Conservation (phyloP, 1,140 invertebrate genomes). For the Saccostrea echinata region DNA sequence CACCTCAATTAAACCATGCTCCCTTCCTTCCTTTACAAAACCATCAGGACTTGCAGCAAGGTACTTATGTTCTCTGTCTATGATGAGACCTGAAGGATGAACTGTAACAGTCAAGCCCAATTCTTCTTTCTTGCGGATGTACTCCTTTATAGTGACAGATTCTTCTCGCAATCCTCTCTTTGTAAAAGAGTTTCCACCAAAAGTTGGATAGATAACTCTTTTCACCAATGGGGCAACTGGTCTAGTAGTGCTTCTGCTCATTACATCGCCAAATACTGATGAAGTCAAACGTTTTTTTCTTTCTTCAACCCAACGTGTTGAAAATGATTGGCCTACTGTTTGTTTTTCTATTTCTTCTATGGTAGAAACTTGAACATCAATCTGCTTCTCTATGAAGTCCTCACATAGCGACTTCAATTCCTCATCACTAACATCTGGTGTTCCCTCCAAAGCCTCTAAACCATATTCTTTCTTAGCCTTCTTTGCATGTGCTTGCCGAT, state of each 20-base stretch:
- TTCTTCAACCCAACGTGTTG: background rate
- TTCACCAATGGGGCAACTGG: conserved; percentile 15
- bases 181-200: conserved; percentile 45
- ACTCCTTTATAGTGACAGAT: conserved; percentile 44
- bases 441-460: conserved; percentile 3
- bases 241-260: conserved; percentile 29
- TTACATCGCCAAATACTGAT: conserved; percentile 46
- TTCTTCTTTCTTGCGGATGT: conserved; percentile 18
- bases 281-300: conserved; percentile 43
- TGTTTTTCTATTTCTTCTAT: background rate
- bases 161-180: conserved; percentile 39
- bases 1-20: conserved; percentile 47
- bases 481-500: background rate
- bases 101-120: conserved; percentile 9
- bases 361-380: background rate
- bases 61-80: conserved; percentile 18
- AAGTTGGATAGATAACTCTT: conserved; percentile 20
- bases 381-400: conserved; percentile 3
- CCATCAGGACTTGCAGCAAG: conserved; percentile 46
- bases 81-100: conserved; percentile 9
- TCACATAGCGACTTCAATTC: conserved; percentile 29
- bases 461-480: conserved; percentile 33
- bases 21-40: background rate
- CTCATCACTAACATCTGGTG: conserved; percentile 9
- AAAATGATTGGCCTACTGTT: background rate